A percentile compares a stretch with the other conserved stretches of the same genome.
Evolutionary conservation across 2,113 vertebrate species (phyloP).

Genomic region (Pseudonaja textilis): DNA sequence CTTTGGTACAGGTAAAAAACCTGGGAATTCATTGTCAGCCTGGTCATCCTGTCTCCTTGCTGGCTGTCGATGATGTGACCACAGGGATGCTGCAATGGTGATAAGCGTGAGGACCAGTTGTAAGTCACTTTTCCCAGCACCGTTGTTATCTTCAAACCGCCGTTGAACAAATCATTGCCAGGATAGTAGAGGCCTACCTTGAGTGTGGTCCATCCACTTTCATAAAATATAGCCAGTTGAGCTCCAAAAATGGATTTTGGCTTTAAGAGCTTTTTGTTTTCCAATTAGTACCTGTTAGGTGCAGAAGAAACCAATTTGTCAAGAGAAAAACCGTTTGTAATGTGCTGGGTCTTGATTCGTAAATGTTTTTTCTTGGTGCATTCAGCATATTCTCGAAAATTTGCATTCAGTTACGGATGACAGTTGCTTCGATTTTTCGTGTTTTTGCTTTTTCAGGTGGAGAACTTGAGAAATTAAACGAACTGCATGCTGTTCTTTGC

Average conservation of each 20-base stretch:
- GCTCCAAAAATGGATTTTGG: conserved; percentile 1
- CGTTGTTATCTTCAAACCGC: neutral
- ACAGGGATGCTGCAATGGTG: neutral
- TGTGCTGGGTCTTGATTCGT: neutral
- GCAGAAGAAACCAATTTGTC: neutral
- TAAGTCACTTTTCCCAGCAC: neutral
- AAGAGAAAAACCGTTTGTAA: conserved; percentile 23
- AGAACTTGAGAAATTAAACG: neutral
- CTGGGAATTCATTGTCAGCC: neutral
- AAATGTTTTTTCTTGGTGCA: neutral
- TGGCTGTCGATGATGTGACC: neutral
- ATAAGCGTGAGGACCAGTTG: neutral
- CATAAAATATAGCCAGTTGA: neutral
- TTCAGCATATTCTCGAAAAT: neutral
- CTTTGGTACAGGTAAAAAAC: neutral
- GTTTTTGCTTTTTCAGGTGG: neutral
- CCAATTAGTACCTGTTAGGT: conserved; percentile 23
- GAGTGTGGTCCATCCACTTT: neutral
- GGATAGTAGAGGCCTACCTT: no score
- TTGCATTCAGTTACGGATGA: neutral
- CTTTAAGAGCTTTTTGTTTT: conserved; percentile 15
- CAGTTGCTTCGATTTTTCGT: neutral
- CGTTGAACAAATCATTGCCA: neutral
- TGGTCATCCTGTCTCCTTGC: neutral
- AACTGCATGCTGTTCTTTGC: accelerated